Percentiles rank a stretch among this genome's conserved stretches.
Conservation (phyloP, 2,113 vertebrate species). For the Perca fluviatilis region DNA sequence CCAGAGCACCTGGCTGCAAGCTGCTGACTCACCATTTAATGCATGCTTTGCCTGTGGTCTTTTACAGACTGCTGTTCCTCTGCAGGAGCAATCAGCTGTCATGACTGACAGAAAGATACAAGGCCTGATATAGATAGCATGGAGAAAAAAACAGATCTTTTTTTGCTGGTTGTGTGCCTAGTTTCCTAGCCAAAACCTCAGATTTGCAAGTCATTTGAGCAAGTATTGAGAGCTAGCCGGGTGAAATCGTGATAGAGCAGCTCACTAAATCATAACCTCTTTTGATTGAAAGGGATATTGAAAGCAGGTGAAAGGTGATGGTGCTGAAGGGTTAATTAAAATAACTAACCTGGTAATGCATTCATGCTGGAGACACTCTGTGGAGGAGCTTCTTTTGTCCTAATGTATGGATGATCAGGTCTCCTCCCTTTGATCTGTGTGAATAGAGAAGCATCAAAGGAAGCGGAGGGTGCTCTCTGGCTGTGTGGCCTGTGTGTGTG, state of each 20-base stretch:
- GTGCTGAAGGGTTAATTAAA: constrained; percentile 68
- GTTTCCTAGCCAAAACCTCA: not conserved
- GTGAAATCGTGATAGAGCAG: not conserved
- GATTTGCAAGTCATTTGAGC: constrained; percentile 1
- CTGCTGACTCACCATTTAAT: constrained; percentile 55
- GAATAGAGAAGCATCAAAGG: constrained; percentile 67
- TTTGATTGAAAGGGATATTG: constrained; percentile 44
- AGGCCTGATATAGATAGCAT: constrained; percentile 14
- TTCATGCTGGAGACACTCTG: constrained; percentile 44
- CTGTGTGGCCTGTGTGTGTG: constrained; percentile 5
- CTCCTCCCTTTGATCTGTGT: constrained; percentile 68
- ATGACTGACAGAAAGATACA: constrained; percentile 35
- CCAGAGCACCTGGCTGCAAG: constrained; percentile 43
- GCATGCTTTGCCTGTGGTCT: constrained; percentile 46
- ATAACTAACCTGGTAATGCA: constrained; percentile 59
- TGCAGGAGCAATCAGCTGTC: constrained; percentile 55
- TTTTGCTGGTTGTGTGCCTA: not conserved
- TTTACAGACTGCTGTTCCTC: constrained; percentile 17
- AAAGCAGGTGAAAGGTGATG: constrained; percentile 66
- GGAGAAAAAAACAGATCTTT: not conserved
- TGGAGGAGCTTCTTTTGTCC: constrained; percentile 58
- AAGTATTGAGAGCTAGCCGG: not conserved
- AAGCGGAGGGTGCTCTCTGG: constrained; percentile 6
- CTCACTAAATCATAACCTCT: constrained; percentile 25
- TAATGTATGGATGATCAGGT: constrained; percentile 61